phyloP scores from a whole-genome alignment of 2,888 invertebrate genomes.

The Lasioglossum calceatum region DNA sequence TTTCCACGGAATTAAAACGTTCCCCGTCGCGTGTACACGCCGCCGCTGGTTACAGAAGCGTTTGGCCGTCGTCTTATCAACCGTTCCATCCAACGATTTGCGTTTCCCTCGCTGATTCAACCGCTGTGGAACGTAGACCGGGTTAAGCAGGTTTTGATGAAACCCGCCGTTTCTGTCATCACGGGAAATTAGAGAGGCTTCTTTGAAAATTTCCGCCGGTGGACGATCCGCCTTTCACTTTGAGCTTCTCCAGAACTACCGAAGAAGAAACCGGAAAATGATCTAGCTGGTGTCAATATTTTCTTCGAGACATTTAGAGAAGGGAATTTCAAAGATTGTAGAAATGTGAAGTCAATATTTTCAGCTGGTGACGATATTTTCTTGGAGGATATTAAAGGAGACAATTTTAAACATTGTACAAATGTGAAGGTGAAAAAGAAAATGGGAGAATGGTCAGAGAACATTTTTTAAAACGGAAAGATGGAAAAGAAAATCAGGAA shows the following conservation, averaged over 20 bases:
- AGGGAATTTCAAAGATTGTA: not conserved
- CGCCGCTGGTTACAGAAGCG: not conserved
- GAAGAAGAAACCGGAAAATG: not conserved
- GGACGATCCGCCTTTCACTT: not conserved
- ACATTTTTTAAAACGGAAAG: no score
- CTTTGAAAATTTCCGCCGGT: not conserved
- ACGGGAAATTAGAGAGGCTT: not conserved
- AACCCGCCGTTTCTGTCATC: not conserved
- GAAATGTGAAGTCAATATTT: not conserved
- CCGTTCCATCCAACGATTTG: conserved; percentile 17
- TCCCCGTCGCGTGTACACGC: not conserved
- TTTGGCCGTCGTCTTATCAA: conserved; percentile 22
- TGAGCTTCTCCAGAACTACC: no score
- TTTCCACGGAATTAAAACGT: conserved; percentile 49
- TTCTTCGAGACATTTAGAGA: no score
- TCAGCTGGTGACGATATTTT: no score
- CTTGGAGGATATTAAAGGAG: no score
- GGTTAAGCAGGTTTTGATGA: not conserved
- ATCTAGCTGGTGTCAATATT: not conserved
- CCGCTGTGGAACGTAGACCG: not conserved
- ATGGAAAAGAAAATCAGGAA: no score
- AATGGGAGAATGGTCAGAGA: no score
- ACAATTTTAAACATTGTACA: not conserved
- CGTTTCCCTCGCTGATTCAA: not conserved
- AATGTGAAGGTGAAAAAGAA: no score